phyloP scores from a whole-genome alignment of 92 coral and sea anemone species.

The Parazoanthus darwini region DNA sequence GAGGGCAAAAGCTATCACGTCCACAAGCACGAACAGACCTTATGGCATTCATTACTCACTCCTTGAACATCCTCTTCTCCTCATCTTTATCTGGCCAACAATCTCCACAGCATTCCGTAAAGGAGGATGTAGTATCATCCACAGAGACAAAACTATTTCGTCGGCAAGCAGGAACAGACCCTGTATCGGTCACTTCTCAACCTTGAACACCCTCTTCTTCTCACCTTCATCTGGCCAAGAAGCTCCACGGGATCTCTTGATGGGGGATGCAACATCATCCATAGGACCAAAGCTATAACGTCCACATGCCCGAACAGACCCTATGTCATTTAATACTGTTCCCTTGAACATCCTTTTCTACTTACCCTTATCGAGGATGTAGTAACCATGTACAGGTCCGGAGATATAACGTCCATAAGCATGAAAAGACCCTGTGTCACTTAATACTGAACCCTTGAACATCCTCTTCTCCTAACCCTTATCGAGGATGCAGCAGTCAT shows the following conservation, averaged over 20 bases:
- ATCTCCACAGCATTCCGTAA: slow-evolving; percentile 57
- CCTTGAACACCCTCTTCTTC: background rate
- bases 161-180: slow-evolving; percentile 23
- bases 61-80: slow-evolving; percentile 44
- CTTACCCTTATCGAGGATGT: background rate
- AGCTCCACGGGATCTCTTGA: slow-evolving; percentile 59
- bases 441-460: no score
- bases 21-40: no score
- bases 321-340: background rate
- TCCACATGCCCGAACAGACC: slow-evolving; percentile 65
- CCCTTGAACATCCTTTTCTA: no score
- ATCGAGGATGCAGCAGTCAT: slow-evolving; percentile 76
- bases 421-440: no score
- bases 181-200: no score
- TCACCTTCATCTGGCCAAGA: slow-evolving; percentile 59
- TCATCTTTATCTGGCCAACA: slow-evolving; percentile 58
- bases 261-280: slow-evolving; percentile 80
- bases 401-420: slow-evolving; percentile 2
- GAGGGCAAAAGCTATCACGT: slow-evolving; percentile 28
- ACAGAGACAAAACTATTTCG: slow-evolving; percentile 51
- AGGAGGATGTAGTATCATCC: slow-evolving; percentile 88
- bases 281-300: slow-evolving; percentile 49
- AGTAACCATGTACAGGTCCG: slow-evolving; percentile 42
- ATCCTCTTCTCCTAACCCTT: no score
- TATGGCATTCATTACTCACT: slow-evolving; percentile 4